Evolutionary conservation across 2,888 invertebrate genomes (phyloP).

Genomic region (Eupithecia pulchellata): DNA sequence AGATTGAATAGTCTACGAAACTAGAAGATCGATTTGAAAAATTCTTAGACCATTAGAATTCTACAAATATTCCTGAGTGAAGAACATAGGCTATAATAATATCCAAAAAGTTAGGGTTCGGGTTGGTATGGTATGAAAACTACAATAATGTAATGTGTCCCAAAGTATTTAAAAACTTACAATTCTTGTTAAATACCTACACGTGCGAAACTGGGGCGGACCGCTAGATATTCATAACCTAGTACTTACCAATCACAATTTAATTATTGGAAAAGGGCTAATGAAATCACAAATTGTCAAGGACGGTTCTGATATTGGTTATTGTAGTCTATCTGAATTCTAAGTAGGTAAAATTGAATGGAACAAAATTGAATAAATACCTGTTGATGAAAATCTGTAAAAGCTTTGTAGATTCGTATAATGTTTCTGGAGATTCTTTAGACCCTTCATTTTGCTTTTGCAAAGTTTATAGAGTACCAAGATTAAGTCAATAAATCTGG

Average conservation of each 20-base stretch:
- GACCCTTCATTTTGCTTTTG: background rate
- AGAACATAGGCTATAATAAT: too few relatives aligned
- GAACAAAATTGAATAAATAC: background rate
- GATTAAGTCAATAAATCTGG: background rate
- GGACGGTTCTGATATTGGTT: background rate
- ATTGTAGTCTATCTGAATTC: background rate
- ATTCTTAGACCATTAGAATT: too few relatives aligned
- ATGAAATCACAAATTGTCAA: conserved; percentile 3
- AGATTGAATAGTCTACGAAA: too few relatives aligned
- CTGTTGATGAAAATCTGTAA: background rate
- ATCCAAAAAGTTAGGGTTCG: too few relatives aligned
- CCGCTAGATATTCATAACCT: too few relatives aligned
- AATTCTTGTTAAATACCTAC: too few relatives aligned
- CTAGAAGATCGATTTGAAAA: too few relatives aligned
- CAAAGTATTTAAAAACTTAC: too few relatives aligned
- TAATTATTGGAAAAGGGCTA: background rate
- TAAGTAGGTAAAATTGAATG: background rate
- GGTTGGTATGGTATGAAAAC: too few relatives aligned
- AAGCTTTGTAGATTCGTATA: background rate
- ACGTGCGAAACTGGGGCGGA: too few relatives aligned
- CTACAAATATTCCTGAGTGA: too few relatives aligned
- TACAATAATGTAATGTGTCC: too few relatives aligned
- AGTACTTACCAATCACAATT: background rate
- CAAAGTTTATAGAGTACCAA: background rate
- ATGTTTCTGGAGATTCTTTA: background rate